Conservation (phyloP, 2,888 invertebrate genomes). For the Glomeris marginata region DNA sequence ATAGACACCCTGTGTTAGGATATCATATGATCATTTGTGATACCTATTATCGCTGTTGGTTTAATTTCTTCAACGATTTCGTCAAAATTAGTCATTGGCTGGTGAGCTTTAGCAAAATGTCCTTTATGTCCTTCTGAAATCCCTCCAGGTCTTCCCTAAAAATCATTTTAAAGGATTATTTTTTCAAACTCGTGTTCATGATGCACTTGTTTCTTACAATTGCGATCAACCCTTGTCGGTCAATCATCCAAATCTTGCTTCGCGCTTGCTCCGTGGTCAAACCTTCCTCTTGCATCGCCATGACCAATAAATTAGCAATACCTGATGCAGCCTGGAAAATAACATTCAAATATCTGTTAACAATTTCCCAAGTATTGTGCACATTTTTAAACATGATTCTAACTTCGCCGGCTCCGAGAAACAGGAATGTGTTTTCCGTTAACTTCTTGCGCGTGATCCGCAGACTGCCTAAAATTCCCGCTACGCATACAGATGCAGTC, state of each 20-base stretch:
- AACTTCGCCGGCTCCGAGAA: conserved; percentile 95
- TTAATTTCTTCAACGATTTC: conserved; percentile 67
- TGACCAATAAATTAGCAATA: conserved; percentile 78
- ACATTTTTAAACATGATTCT: conserved; percentile 14
- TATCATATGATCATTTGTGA: no score
- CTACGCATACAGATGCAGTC: conserved; percentile 89
- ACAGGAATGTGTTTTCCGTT: conserved; percentile 71
- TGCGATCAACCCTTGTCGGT: conserved; percentile 87
- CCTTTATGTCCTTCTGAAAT: conserved; percentile 51
- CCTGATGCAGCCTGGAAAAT: conserved; percentile 64
- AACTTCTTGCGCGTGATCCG: conserved; percentile 66
- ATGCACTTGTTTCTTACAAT: conserved; percentile 32
- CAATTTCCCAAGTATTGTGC: neutral
- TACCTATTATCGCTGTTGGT: conserved; percentile 86
- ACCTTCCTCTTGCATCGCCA: conserved; percentile 86
- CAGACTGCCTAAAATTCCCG: conserved; percentile 76
- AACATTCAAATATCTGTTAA: neutral
- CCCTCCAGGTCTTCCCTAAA: conserved; percentile 58
- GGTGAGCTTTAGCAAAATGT: conserved; percentile 61
- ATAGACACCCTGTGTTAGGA: no score
- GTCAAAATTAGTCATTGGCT: conserved; percentile 56
- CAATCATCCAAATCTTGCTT: conserved; percentile 81
- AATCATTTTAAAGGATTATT: conserved; percentile 2
- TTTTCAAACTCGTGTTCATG: neutral
- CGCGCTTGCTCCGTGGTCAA: conserved; percentile 56